Evolutionary conservation across 2,888 invertebrate species (phyloP).

Genomic region (Netelia inedita): DNA sequence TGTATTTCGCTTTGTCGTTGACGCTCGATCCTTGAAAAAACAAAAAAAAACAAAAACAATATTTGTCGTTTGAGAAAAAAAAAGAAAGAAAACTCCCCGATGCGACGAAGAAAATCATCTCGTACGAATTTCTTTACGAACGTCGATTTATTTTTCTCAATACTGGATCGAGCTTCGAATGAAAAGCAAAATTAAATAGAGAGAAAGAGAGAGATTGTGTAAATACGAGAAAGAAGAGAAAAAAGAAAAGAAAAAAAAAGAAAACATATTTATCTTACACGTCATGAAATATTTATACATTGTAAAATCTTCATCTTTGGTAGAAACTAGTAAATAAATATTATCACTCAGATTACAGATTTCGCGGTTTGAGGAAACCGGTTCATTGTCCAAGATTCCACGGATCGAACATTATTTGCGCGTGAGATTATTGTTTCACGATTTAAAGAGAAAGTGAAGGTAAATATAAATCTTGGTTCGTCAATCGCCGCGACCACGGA

Average conservation of each 20-base stretch:
- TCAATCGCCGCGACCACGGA: neutral
- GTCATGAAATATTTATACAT: conserved; percentile 76
- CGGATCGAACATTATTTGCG: conserved; percentile 39
- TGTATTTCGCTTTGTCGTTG: conserved; percentile 54
- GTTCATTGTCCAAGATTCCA: conserved; percentile 25
- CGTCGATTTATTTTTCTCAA: neutral
- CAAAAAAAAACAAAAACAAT: conserved; percentile 32
- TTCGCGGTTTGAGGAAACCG: conserved; percentile 56
- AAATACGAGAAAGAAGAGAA: conserved; percentile 22
- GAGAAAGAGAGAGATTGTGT: neutral
- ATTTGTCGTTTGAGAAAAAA: conserved; percentile 33
- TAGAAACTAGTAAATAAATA: conserved; percentile 85
- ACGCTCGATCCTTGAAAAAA: conserved; percentile 47
- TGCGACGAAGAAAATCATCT: neutral
- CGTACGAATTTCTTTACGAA: neutral
- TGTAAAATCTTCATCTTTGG: conserved; percentile 83
- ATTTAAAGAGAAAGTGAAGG: conserved; percentile 20
- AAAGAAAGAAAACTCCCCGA: conserved; percentile 23
- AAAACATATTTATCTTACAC: conserved; percentile 70
- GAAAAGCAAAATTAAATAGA: conserved; percentile 26
- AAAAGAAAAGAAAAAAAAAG: conserved; percentile 44
- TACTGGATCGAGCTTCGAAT: conserved; percentile 8
- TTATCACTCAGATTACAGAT: conserved; percentile 78
- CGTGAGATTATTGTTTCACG: conserved; percentile 36
- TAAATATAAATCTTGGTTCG: neutral